Base-by-base conservation (phyloP, 2,888 invertebrate genomes). In the Drosophila anomelani region DNA sequence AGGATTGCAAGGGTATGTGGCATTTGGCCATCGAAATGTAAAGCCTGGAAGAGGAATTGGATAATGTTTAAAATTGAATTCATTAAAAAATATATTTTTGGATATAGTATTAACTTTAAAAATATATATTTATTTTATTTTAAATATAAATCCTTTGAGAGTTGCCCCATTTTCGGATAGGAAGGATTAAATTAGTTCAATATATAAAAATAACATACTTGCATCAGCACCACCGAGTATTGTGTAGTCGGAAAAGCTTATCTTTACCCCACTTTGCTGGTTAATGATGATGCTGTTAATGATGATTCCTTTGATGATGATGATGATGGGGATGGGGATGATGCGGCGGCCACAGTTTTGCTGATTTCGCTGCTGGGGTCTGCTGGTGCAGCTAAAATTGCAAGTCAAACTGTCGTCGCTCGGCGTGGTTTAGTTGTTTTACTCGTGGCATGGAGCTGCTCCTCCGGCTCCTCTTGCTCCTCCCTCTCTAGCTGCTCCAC, bases 371-470 rank as follows among this genome's bases (percentile, higher is more conserved):
- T 57, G 73, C 59, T 51, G 49, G 53, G 55, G 44, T 39, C 69
- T 51, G 63, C 68, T 55, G 67, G 68, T 54, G 76, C 75, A 61
- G 63, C 82, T 70, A 69, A 80, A 82, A 80, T 81, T 85, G 84
- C 81, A 86, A 84, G 84, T 86, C 84, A 81, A 84, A 84, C 84
- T 84, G 84, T 86, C 84, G 87, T 85, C 87, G 84, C 69, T 76
- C 57, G 41, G 73, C 72, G 81, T 84, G 84, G 84, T 76, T 82
- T 84, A 80, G 84, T 80, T 84, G 78, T 80, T 80, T 75, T 77
- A 75, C 59, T 53, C 69, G 57, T 75, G 62, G 61, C 47, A 36
- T 44, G 64, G 61, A 61, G 64, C 60, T 51, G 41, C 34, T 62
- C 54, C 46, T 46, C 23, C 29, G 34, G 34, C 38, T 23, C 13